Conservation (phyloP, 2,888 invertebrate genomes). For the Thymelicus sylvestris region DNA sequence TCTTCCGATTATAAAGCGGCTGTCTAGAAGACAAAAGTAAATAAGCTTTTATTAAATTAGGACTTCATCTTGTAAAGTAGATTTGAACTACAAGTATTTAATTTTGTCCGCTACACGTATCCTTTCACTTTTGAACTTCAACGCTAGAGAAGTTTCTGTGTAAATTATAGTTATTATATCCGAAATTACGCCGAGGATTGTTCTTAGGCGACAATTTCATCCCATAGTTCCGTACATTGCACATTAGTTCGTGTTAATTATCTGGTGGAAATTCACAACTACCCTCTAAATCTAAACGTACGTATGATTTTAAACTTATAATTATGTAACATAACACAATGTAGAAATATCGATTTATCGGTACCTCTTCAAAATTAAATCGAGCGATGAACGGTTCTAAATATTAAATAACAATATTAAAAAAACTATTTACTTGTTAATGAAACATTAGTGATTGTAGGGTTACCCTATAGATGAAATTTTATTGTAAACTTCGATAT, state of each 20-base stretch:
- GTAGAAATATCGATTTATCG: too few relatives aligned
- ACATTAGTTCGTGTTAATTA: constrained; percentile 2
- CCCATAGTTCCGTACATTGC: background rate
- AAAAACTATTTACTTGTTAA: too few relatives aligned
- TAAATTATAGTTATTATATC: constrained; percentile 12
- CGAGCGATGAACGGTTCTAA: too few relatives aligned
- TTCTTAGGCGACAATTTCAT: constrained; percentile 9
- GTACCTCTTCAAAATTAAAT: too few relatives aligned
- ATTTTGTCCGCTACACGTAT: background rate
- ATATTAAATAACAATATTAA: too few relatives aligned
- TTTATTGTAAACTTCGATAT: background rate
- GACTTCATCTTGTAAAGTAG: too few relatives aligned
- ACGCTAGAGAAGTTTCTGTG: background rate
- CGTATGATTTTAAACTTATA: too few relatives aligned
- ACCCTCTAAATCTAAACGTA: background rate
- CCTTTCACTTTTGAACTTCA: background rate
- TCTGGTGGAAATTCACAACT: background rate
- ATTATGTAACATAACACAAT: too few relatives aligned
- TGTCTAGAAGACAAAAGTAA: too few relatives aligned
- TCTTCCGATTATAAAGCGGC: too few relatives aligned
- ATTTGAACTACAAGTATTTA: background rate
- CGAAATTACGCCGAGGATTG: background rate
- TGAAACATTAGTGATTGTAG: too few relatives aligned
- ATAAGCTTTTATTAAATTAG: too few relatives aligned
- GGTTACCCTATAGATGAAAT: background rate